phyloP scores from a whole-genome alignment of 2,113 vertebrate species.

The Hydropotes inermis region DNA sequence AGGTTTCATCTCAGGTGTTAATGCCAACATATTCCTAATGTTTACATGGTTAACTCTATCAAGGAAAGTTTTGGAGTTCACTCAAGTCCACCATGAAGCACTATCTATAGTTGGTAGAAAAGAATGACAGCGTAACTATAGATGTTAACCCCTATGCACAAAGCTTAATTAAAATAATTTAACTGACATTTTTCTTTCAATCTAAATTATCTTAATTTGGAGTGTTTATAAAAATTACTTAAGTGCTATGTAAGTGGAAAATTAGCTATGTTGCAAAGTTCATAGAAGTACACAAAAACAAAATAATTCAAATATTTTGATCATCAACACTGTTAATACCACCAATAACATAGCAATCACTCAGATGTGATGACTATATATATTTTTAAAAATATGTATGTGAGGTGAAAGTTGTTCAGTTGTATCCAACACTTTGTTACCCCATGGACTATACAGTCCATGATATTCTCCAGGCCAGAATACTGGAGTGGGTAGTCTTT shows the following conservation, averaged over 20 bases:
- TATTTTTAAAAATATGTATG: accelerated
- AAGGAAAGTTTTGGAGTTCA: not conserved
- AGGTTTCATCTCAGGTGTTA: not conserved
- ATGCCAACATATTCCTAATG: not conserved
- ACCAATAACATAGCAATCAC: not conserved
- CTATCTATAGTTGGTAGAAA: not conserved
- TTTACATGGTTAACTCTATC: not conserved
- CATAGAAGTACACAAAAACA: not conserved
- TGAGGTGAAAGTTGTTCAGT: not conserved
- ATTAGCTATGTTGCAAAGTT: not conserved
- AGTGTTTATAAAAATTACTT: not conserved
- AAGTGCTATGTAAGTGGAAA: not conserved
- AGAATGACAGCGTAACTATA: not conserved
- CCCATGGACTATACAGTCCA: not conserved
- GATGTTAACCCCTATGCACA: not conserved
- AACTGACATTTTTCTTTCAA: not conserved
- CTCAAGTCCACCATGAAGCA: not conserved
- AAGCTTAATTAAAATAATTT: not conserved
- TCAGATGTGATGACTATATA: not conserved
- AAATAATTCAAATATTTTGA: not conserved
- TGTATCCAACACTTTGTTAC: accelerated
- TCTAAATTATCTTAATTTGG: not conserved
- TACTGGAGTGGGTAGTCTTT: not conserved
- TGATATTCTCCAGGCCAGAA: not conserved
- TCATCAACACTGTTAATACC: not conserved